Evolutionary conservation across 2,113 vertebrate genomes (phyloP).

Genomic region (Oncorhynchus gorbuscha): DNA sequence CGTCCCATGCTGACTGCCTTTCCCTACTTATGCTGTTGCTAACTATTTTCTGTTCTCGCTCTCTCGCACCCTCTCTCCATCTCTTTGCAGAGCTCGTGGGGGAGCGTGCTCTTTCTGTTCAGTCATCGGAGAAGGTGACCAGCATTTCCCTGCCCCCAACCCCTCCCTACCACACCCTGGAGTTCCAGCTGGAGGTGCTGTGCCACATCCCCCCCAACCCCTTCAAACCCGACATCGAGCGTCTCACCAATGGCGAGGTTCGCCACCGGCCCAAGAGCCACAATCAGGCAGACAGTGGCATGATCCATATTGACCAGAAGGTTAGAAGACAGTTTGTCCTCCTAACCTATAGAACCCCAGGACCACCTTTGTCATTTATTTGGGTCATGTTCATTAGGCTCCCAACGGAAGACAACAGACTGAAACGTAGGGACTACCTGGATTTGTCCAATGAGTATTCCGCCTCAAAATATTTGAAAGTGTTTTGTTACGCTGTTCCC

Average conservation of each 20-base stretch:
- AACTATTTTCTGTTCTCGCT: not conserved
- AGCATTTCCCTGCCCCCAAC: conserved; percentile 87
- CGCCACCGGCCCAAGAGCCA: conserved; percentile 76
- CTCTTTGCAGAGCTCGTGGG: conserved; percentile 74
- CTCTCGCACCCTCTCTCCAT: too few relatives aligned
- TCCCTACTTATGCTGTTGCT: too few relatives aligned
- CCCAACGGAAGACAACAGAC: too few relatives aligned
- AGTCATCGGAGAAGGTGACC: conserved; percentile 92
- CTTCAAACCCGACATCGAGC: conserved; percentile 64
- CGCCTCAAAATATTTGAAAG: too few relatives aligned
- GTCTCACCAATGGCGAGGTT: conserved; percentile 76
- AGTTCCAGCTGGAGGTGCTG: conserved; percentile 91
- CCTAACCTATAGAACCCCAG: too few relatives aligned
- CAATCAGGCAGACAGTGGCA: conserved; percentile 73
- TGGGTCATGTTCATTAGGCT: too few relatives aligned
- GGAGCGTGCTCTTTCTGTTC: conserved; percentile 79
- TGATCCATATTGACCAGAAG: conserved; percentile 88
- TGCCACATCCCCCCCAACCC: conserved; percentile 82
- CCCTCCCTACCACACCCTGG: conserved; percentile 89
- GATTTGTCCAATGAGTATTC: too few relatives aligned
- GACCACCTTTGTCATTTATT: too few relatives aligned
- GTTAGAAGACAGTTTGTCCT: conserved; percentile 53
- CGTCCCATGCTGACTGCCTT: too few relatives aligned
- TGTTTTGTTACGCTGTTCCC: too few relatives aligned
- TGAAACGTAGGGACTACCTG: too few relatives aligned